These are phyloP conservation scores for Heterodera filipjevi DNA, from an alignment of 2,888 invertebrate genomes.

Conservation along the genomic window DNA sequence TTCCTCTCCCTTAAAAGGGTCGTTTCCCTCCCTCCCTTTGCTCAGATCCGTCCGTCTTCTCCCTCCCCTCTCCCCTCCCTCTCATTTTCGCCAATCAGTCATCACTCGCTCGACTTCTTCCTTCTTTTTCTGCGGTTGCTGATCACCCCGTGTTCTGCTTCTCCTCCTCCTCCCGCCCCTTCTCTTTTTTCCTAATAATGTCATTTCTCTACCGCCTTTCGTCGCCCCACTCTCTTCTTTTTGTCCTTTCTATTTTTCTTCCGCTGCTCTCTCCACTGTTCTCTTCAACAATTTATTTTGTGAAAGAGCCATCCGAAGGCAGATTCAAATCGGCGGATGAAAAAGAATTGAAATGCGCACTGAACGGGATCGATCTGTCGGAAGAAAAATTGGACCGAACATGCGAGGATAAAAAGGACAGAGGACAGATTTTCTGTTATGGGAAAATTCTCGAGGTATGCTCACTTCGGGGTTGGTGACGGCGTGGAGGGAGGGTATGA, in stretches of 20 bases:
- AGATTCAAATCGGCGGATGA: neutral
- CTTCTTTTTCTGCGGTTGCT: neutral
- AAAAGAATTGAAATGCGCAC: neutral
- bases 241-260: neutral
- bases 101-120: neutral
- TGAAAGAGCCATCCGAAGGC: neutral
- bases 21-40: no score
- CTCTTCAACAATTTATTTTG: neutral
- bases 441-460: conserved; percentile 48
- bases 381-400: neutral
- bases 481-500: neutral
- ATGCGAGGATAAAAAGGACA: neutral
- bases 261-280: neutral
- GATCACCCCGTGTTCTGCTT: neutral
- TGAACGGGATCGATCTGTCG: neutral
- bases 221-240: neutral
- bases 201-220: neutral
- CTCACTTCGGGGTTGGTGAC: neutral
- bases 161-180: neutral
- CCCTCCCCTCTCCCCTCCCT: no score
- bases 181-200: neutral
- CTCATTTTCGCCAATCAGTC: no score
- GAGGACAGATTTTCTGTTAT: conserved; percentile 50
- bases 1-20: neutral
- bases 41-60: no score